A percentile compares a stretch with the other conserved stretches of the same genome.
Evolutionary conservation across 2,888 invertebrate genomes (phyloP).

Genomic region (Drosophila incognita): DNA sequence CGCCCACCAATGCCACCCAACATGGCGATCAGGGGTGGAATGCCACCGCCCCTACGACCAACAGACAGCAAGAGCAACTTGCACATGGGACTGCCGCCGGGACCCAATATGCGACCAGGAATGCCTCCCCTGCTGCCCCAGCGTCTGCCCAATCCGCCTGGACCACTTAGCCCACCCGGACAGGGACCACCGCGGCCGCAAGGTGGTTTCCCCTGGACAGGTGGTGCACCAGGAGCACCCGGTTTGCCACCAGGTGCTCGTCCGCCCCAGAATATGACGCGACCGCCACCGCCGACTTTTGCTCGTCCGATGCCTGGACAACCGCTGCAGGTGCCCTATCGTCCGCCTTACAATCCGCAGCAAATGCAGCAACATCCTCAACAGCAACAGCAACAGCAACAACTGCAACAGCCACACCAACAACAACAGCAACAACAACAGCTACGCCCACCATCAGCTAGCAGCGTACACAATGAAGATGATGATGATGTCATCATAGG

Average conservation of each 20-base stretch:
- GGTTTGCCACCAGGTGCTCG: slow-evolving; percentile 62
- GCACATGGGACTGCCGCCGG: slow-evolving; percentile 76
- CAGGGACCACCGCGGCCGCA: slow-evolving; percentile 81
- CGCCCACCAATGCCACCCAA: slow-evolving; percentile 81
- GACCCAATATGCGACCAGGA: slow-evolving; percentile 63
- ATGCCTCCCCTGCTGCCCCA: slow-evolving; percentile 70
- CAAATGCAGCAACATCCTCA: slow-evolving; percentile 51
- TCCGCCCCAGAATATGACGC: slow-evolving; percentile 66
- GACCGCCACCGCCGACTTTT: slow-evolving; percentile 71
- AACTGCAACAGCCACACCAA: slow-evolving; percentile 53
- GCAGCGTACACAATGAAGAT: slow-evolving; percentile 77
- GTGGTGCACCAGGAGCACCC: slow-evolving; percentile 35
- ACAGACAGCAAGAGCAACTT: slow-evolving; percentile 86
- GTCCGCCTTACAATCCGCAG: slow-evolving; percentile 75
- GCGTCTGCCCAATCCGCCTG: slow-evolving; percentile 67
- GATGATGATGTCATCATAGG: slow-evolving; percentile 85
- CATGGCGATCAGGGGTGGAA: slow-evolving; percentile 67
- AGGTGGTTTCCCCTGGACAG: slow-evolving; percentile 77
- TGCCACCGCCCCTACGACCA: slow-evolving; percentile 83
- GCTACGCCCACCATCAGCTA: slow-evolving; percentile 69
- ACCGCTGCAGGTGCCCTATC: slow-evolving; percentile 78
- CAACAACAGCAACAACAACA: slow-evolving; percentile 67
- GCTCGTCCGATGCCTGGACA: slow-evolving; percentile 74
- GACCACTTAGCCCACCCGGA: slow-evolving; percentile 79
- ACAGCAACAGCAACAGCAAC: slow-evolving; percentile 48